These are phyloP conservation scores for Crotalus tigris DNA, from an alignment of 2,113 vertebrate species.

Conservation along the genomic window DNA sequence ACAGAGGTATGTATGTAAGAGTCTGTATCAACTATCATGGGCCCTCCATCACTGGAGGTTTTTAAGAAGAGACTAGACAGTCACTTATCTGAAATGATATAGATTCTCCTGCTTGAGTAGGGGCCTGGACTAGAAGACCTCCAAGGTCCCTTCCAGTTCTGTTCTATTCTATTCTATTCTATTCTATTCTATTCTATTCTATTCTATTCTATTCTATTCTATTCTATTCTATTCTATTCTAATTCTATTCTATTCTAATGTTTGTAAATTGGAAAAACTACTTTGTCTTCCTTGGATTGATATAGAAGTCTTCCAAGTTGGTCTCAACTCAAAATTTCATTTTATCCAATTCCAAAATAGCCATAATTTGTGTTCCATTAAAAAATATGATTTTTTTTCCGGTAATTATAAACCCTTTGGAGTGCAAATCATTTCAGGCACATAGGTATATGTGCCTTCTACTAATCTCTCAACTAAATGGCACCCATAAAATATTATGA, in stretches of 20 bases:
- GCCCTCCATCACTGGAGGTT: no score
- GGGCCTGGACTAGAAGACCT: no score
- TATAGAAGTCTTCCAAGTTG: not conserved
- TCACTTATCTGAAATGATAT: no score
- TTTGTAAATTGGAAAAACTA: not conserved
- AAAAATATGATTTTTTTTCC: not conserved
- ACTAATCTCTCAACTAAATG: not conserved
- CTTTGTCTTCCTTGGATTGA: not conserved
- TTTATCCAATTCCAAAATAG: not conserved
- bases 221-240: no score
- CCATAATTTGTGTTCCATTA: not conserved
- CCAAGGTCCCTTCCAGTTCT: no score
- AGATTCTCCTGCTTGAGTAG: no score
- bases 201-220: no score
- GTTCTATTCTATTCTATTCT: no score
- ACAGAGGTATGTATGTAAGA: not conserved
- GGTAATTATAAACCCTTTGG: not conserved
- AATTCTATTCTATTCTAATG: no score
- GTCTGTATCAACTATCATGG: not conserved
- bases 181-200: no score
- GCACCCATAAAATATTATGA: not conserved
- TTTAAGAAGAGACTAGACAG: no score
- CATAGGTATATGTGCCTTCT: not conserved
- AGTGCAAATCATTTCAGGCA: not conserved
- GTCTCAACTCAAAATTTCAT: not conserved